Conservation (phyloP, 1,140 invertebrate species). For the Schlechtendalia chinensis region DNA sequence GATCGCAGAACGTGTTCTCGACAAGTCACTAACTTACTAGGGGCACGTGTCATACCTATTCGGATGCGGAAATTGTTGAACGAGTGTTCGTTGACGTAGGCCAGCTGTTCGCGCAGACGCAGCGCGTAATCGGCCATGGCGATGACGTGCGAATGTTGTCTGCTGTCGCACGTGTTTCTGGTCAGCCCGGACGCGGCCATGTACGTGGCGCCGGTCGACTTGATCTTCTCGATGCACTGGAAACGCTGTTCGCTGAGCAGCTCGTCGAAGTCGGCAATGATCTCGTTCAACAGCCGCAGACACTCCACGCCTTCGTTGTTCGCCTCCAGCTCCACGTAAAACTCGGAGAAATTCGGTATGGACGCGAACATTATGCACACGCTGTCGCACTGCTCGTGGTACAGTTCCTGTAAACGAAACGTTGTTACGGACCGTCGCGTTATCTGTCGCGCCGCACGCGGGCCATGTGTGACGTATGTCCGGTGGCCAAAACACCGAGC, state of each 20-base stretch:
- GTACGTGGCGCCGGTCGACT: constrained; percentile 92
- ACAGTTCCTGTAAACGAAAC: constrained; percentile 72
- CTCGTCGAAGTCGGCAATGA: constrained; percentile 95
- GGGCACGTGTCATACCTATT: constrained; percentile 76
- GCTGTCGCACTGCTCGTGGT: constrained; percentile 91
- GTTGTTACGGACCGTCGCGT: no score
- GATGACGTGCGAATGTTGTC: constrained; percentile 74
- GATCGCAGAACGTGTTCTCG: no score
- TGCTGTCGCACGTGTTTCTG: constrained; percentile 73
- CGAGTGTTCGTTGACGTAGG: constrained; percentile 91
- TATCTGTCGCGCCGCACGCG: no score
- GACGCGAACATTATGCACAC: constrained; percentile 95
- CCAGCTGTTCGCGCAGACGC: constrained; percentile 78
- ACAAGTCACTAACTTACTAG: no score
- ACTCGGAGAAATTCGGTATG: constrained; percentile 95
- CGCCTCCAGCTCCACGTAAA: constrained; percentile 91
- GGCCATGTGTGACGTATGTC: no score
- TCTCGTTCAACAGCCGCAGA: constrained; percentile 90
- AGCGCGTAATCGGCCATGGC: constrained; percentile 91
- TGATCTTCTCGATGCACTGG: constrained; percentile 94
- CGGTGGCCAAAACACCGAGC: no score
- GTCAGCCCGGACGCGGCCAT: constrained; percentile 93
- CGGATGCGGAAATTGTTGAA: constrained; percentile 95
- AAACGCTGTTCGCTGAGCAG: constrained; percentile 82
- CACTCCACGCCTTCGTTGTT: constrained; percentile 95